A percentile compares a stretch with the other conserved stretches of the same genome.
phyloP scores from a whole-genome alignment of 1,140 invertebrate species.

The Diorhabda sublineata region DNA sequence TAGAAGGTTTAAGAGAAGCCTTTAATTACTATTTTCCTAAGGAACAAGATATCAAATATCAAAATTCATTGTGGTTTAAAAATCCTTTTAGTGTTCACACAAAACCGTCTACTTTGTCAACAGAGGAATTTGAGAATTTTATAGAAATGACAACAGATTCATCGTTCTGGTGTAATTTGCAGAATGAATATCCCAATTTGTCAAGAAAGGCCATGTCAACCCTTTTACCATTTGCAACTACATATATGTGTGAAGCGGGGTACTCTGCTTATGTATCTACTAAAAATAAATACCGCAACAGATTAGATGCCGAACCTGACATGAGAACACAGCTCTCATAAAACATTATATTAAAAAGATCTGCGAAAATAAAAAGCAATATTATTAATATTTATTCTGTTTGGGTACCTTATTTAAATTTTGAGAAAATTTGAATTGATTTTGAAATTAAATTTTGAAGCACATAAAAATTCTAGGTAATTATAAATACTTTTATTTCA shows the following conservation, averaged over 20 bases:
- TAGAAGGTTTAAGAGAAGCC: not conserved
- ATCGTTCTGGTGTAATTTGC: slow-evolving; percentile 17
- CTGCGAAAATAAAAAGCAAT: slow-evolving; percentile 5
- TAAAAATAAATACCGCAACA: slow-evolving; percentile 11
- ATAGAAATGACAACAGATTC: not conserved
- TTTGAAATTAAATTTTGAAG: no score
- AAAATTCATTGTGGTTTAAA: no score
- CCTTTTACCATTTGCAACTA: slow-evolving; percentile 25
- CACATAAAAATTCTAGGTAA: no score
- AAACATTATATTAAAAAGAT: not conserved
- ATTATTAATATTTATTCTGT: not conserved
- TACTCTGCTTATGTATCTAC: slow-evolving; percentile 24
- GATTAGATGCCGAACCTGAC: slow-evolving; percentile 23
- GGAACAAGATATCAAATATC: not conserved
- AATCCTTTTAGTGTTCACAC: no score
- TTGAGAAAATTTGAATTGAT: no score
- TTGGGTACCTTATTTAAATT: no score
- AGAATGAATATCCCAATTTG: slow-evolving; percentile 18
- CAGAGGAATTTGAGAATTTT: not conserved
- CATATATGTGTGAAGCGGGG: slow-evolving; percentile 25
- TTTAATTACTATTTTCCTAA: not conserved
- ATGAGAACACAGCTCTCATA: slow-evolving; percentile 17
- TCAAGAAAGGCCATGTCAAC: slow-evolving; percentile 17
- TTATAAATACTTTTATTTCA: no score
- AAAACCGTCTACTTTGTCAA: not conserved